These are phyloP conservation scores for Oncorhynchus gorbuscha DNA, from an alignment of 2,113 vertebrate genomes.

Conservation along the genomic window DNA sequence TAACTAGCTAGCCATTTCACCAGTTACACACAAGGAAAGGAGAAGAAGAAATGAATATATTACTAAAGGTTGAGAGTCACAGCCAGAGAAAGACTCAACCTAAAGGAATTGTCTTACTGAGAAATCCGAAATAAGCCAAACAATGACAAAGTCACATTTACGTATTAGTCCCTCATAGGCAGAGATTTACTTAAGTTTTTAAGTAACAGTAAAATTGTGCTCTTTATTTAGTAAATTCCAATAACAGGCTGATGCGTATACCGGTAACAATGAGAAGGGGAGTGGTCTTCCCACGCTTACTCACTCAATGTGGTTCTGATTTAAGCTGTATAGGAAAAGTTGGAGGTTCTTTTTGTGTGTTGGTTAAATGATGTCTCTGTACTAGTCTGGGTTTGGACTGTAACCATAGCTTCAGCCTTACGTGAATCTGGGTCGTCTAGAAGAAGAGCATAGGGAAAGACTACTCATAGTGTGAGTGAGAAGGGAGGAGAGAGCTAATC, in stretches of 20 bases:
- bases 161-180: not conserved
- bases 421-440: not conserved
- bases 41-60: not conserved
- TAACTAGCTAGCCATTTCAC: too few species aligned
- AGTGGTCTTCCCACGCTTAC: not conserved
- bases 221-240: conserved; percentile 32
- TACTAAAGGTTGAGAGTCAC: not conserved
- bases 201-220: conserved; percentile 1
- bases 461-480: not conserved
- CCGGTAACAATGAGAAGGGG: conserved; percentile 40
- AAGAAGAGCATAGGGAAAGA: not conserved
- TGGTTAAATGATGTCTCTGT: conserved; percentile 47
- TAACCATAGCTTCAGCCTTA: conserved; percentile 4
- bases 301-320: conserved; percentile 51
- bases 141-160: conserved; percentile 12
- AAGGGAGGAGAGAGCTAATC: not conserved
- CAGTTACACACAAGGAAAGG: not conserved
- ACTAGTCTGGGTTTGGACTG: conserved; percentile 8
- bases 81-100: too few species aligned
- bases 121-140: not conserved
- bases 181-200: conserved; percentile 7
- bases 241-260: conserved; percentile 25
- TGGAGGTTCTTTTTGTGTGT: conserved; percentile 7
- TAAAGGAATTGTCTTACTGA: too few species aligned
- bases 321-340: conserved; percentile 28